Conservation (phyloP, 2,113 vertebrate species). For the Sialia sialis region DNA sequence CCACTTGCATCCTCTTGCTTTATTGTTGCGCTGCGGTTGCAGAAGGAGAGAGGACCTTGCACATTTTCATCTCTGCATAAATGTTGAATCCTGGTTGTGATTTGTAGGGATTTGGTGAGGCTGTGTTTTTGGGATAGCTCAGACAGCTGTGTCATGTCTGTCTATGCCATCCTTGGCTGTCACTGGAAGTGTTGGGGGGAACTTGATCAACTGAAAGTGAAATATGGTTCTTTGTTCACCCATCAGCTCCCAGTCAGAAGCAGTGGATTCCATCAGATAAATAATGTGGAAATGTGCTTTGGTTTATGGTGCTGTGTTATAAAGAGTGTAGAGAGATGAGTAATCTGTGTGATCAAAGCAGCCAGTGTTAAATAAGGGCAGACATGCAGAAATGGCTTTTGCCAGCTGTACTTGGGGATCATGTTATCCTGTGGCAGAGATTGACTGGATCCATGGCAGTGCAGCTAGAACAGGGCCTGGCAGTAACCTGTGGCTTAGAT, state of each 20-base stretch:
- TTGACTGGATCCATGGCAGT: rapidly evolving
- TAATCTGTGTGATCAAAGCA: not conserved
- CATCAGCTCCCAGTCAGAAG: not conserved
- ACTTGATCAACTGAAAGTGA: not conserved
- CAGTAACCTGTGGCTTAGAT: not conserved
- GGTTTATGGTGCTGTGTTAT: not conserved
- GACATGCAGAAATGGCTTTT: not conserved
- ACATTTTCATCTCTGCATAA: not conserved
- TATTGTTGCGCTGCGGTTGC: rapidly evolving
- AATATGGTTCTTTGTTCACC: not conserved
- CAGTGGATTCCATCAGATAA: rapidly evolving
- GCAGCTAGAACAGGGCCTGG: not conserved
- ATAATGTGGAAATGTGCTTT: rapidly evolving
- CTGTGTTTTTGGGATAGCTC: not conserved
- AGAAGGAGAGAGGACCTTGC: not conserved
- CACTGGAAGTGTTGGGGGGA: rapidly evolving
- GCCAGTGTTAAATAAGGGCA: not conserved
- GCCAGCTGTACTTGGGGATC: rapidly evolving
- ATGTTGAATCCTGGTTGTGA: not conserved
- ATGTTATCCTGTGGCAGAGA: rapidly evolving
- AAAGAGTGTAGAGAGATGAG: not conserved
- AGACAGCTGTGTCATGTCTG: no score
- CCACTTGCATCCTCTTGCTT: rapidly evolving
- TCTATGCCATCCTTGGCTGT: not conserved
- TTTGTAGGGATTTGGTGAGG: not conserved